A percentile compares a stretch with the other conserved stretches of the same genome.
phyloP scores from a whole-genome alignment of 2,113 vertebrate genomes.

The Ciconia maguari region DNA sequence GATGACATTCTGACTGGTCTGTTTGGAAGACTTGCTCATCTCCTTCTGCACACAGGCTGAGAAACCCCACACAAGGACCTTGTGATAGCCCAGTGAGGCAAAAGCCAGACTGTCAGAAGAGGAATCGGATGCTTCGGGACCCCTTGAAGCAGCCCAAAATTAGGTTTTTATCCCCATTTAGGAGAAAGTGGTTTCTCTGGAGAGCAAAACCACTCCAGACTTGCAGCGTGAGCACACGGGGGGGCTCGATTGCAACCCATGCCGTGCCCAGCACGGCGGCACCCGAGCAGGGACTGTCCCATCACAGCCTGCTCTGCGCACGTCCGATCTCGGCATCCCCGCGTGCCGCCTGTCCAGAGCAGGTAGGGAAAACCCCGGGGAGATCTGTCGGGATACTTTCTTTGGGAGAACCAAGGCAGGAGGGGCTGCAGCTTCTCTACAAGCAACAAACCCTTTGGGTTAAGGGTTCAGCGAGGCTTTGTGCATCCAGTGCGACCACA shows the following conservation, averaged over 20 bases:
- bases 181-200: not conserved
- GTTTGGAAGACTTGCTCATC: not conserved
- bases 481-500: not conserved
- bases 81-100: not conserved
- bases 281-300: not conserved
- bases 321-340: not conserved
- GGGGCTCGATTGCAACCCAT: not conserved
- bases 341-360: not conserved
- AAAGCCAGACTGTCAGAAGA: not conserved
- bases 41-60: not conserved
- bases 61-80: not conserved
- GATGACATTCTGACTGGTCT: not conserved
- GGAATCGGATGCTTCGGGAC: not conserved
- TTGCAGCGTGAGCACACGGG: not conserved
- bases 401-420: not conserved
- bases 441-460: not conserved
- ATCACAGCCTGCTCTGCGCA: not conserved
- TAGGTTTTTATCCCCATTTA: not conserved
- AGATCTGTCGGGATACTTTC: not conserved
- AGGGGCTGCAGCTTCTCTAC: not conserved
- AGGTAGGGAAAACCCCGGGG: not conserved
- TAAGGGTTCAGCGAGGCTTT: not conserved
- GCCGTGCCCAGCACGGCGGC: not conserved
- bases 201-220: not conserved
- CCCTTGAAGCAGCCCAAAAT: not conserved